These are phyloP conservation scores for Vimba vimba DNA, from an alignment of 2,113 vertebrate species.

Conservation along the genomic window DNA sequence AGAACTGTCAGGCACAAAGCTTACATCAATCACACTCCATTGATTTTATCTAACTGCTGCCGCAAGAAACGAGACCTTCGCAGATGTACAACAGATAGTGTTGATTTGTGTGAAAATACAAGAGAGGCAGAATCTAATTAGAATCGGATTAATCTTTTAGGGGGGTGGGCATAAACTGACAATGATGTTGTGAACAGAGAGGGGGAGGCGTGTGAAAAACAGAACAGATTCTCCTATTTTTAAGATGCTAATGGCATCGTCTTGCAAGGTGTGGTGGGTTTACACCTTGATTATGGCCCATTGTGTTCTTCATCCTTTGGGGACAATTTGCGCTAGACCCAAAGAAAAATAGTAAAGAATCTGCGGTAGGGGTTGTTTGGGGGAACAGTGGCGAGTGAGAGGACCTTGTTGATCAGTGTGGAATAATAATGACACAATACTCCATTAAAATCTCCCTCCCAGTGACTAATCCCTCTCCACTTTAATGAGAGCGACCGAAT, in stretches of 20 bases:
- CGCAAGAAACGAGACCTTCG: conserved; percentile 40
- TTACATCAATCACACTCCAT: conserved; percentile 57
- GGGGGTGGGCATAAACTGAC: conserved; percentile 28
- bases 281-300: conserved; percentile 50
- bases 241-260: neutral
- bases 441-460: conserved; percentile 56
- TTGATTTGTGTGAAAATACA: conserved; percentile 54
- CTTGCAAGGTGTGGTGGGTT: conserved; percentile 56
- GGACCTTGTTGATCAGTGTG: conserved; percentile 56
- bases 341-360: conserved; percentile 32
- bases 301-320: conserved; percentile 55
- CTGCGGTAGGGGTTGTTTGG: neutral
- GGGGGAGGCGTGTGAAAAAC: conserved; percentile 22
- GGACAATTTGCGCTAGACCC: conserved; percentile 35
- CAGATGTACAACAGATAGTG: conserved; percentile 54
- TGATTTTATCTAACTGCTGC: conserved; percentile 54
- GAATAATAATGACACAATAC: conserved; percentile 58
- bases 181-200: conserved; percentile 9
- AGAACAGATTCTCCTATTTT: neutral
- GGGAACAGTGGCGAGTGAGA: conserved; percentile 31
- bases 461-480: conserved; percentile 54
- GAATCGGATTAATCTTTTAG: conserved; percentile 50
- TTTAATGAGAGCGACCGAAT: conserved; percentile 58
- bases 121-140: conserved; percentile 55
- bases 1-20: conserved; percentile 55